Conservation (phyloP, 2,797 vertebrate species). For the Meda fulgida region DNA sequence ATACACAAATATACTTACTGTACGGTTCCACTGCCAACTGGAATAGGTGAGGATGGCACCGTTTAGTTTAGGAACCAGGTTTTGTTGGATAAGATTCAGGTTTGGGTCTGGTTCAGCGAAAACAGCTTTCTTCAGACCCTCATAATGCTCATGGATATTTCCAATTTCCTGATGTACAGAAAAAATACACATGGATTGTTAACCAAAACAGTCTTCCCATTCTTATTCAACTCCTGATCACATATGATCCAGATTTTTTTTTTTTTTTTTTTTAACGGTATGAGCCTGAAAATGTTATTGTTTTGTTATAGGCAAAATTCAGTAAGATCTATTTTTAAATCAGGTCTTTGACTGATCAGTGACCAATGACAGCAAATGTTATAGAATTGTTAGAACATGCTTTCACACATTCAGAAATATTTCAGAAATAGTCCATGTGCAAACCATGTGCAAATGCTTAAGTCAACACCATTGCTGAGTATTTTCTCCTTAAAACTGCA, state of each 20-base stretch:
- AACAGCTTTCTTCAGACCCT: slow-evolving; percentile 82
- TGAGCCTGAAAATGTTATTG: not conserved
- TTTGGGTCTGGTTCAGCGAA: slow-evolving; percentile 69
- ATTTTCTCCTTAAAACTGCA: too few species aligned
- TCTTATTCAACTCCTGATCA: not conserved
- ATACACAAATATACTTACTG: slow-evolving; percentile 66
- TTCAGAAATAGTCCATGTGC: too few species aligned
- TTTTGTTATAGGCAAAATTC: not conserved
- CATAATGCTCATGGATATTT: slow-evolving; percentile 89
- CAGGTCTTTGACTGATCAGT: not conserved
- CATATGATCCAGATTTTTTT: too few species aligned
- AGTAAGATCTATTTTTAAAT: not conserved
- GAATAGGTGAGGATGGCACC: slow-evolving; percentile 81
- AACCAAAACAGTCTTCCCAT: not conserved
- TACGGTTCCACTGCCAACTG: slow-evolving; percentile 80
- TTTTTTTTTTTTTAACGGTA: too few species aligned
- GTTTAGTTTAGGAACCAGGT: slow-evolving; percentile 81
- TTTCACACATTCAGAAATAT: not conserved
- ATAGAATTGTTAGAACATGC: not conserved
- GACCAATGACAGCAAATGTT: not conserved
- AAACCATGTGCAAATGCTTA: too few species aligned
- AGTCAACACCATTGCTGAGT: too few species aligned
- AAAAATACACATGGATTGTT: not conserved
- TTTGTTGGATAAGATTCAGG: slow-evolving; percentile 81
- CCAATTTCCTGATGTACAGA: slow-evolving; percentile 83